Evolutionary conservation across 2,113 vertebrate genomes (phyloP), one percentile per base, ranked within the genome.

Genomic region (Ellobius talpinus): DNA sequence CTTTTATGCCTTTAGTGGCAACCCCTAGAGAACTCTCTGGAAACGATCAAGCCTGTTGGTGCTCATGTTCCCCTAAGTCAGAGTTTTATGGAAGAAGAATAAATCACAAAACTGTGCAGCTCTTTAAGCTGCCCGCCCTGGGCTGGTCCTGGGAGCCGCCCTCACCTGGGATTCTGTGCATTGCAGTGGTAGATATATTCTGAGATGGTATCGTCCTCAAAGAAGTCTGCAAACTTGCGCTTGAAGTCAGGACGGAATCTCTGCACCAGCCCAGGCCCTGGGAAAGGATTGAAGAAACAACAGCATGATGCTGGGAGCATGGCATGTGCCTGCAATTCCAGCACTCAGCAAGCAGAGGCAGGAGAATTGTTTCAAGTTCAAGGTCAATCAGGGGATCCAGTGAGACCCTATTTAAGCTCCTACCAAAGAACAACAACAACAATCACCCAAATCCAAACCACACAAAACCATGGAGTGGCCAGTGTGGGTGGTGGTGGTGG

Each of bases 171-270:
- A 5, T 98, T 99, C 98, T 99, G 99, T 3, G 99, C 99, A 1
- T 99, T 99, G 93, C 99, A 99, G 98, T 99, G 99, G 97, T 99
- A 99, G 97, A 99, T 99, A 95, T 99, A 99, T 94, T 99, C 98
- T 0, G 99, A 99, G 98, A 99, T 99, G 0, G 99, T 99, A 95
- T 99, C 98, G 3, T 99, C 99, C 21, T 99, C 99, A 97, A 99
- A 99, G 95, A 99, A 98, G 92, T 99, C 99, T 86, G 99, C 99
- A 95, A 99, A 99, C 95, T 99, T 99, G 68, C 98, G 98, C 97
- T 99, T 99, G 97, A 99, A 99, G 97, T 99, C 99, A 0, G 99
- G 99, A 76, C 99, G 99, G 96, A 99, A 99, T 96, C 99, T 98
- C 97, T 99, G 99, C 58, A 99, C 99, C 91, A 99, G 97, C 16